Conservation (phyloP, 2,113 vertebrate genomes). For the Planiliza haematocheilus region DNA sequence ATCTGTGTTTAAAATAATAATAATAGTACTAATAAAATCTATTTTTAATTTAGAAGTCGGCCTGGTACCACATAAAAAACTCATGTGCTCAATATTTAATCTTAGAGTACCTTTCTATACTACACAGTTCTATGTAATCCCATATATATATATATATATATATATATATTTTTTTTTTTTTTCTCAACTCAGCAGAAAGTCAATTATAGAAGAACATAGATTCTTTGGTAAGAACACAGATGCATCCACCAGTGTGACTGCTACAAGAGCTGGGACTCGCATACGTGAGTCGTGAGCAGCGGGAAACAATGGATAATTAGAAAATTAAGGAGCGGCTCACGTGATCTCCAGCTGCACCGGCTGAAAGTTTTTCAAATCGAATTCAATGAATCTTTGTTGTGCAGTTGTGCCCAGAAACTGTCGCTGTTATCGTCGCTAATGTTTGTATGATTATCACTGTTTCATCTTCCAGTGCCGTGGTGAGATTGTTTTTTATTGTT, state of each 20-base stretch:
- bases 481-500: background rate
- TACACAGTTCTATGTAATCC: no score
- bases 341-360: conserved; percentile 53
- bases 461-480: background rate
- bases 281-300: conserved; percentile 7
- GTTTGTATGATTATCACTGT: conserved; percentile 2
- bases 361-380: conserved; percentile 9
- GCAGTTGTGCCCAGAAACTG: conserved; percentile 35
- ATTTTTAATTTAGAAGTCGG: no score
- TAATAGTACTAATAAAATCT: no score
- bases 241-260: conserved; percentile 4
- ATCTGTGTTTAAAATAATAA: no score
- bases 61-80: no score
- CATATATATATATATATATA: no score
- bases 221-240: conserved; percentile 24
- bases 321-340: conserved; percentile 45
- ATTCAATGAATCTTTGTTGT: conserved; percentile 12
- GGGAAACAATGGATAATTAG: conserved; percentile 57
- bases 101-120: no score
- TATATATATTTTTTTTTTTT: no score
- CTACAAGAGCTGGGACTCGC: background rate
- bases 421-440: conserved; percentile 45
- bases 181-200: conserved; percentile 21
- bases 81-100: no score
- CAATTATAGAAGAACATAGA: conserved; percentile 6